Percentiles rank a stretch among this genome's conserved stretches.
Conservation (phyloP, 2,113 vertebrate species). For the Cochlearius cochlearius region DNA sequence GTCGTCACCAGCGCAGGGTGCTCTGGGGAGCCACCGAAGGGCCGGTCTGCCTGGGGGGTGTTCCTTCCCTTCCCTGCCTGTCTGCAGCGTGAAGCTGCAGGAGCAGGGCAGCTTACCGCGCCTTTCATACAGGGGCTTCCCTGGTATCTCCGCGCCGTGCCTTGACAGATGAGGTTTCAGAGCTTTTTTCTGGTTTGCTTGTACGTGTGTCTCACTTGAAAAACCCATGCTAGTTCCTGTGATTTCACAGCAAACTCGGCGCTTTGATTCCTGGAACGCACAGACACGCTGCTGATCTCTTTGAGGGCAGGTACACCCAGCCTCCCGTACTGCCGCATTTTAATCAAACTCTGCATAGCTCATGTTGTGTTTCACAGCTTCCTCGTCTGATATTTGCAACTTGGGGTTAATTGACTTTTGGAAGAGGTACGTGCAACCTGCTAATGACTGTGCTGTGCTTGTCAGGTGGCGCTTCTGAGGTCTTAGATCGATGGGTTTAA, state of each 20-base stretch:
- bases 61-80: not conserved
- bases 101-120: not conserved
- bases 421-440: not conserved
- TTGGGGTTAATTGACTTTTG: not conserved
- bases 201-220: rapidly evolving
- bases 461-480: not conserved
- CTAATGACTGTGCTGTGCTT: not conserved
- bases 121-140: rapidly evolving
- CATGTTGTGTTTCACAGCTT: not conserved
- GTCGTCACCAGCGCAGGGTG: rapidly evolving
- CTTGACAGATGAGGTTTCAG: not conserved
- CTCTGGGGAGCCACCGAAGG: not conserved
- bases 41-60: not conserved
- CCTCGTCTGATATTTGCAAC: not conserved
- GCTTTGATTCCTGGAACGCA: not conserved
- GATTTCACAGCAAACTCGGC: not conserved
- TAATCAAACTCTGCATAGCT: not conserved
- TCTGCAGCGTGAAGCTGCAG: not conserved
- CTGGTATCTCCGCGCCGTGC: not conserved
- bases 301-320: not conserved
- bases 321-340: not conserved
- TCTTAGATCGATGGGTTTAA: not conserved
- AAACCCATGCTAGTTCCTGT: not conserved
- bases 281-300: not conserved
- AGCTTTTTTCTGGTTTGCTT: not conserved